Evolutionary conservation across 2,113 vertebrate genomes (phyloP).

Genomic region (Pelvicachromis taeniatus): DNA sequence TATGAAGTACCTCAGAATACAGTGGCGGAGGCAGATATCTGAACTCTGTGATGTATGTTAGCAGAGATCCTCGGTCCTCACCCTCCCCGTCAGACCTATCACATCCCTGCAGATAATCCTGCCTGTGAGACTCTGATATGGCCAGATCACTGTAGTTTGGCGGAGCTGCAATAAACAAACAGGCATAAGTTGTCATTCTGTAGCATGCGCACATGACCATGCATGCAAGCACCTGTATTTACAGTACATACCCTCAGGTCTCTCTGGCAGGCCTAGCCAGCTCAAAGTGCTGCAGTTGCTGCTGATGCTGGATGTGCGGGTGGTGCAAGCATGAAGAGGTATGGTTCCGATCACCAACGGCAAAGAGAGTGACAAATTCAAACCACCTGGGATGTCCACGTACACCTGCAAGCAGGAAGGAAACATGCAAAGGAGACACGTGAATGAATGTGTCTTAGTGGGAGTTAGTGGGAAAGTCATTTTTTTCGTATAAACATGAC

Average conservation of each 20-base stretch:
- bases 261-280: constrained; percentile 87
- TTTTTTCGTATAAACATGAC: background rate
- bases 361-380: constrained; percentile 93
- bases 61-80: constrained; percentile 83
- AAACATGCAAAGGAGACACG: background rate
- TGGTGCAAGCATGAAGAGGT: constrained; percentile 88
- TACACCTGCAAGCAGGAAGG: constrained; percentile 79
- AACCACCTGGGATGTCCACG: constrained; percentile 93
- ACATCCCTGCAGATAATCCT: constrained; percentile 73
- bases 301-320: constrained; percentile 94
- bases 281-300: constrained; percentile 89
- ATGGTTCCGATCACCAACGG: constrained; percentile 97
- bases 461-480: background rate
- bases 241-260: constrained; percentile 83
- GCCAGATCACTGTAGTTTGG: constrained; percentile 91
- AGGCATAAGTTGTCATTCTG: background rate
- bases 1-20: constrained; percentile 87
- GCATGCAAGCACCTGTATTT: background rate
- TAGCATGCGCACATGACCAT: background rate
- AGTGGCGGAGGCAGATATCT: constrained; percentile 94
- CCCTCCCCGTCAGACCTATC: constrained; percentile 73
- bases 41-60: constrained; percentile 95
- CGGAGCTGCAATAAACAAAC: constrained; percentile 63
- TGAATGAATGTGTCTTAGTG: background rate
- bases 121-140: constrained; percentile 86